Conservation (phyloP, 2,113 vertebrate genomes). For the Sebastes schlegelii region DNA sequence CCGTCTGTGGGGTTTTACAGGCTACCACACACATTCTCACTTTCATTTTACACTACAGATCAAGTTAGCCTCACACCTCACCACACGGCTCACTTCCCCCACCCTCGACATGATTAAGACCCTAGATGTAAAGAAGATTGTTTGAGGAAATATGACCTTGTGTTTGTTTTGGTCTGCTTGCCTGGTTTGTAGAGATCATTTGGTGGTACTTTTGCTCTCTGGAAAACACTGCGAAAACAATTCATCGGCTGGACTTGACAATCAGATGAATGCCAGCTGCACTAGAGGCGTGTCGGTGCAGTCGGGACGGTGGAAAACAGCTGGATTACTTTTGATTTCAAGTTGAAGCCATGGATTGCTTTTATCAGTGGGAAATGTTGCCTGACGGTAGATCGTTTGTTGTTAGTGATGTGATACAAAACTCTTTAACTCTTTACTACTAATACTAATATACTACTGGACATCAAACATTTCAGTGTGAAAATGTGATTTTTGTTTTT, state of each 20-base stretch:
- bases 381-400: constrained; percentile 66
- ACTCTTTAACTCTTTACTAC: constrained; percentile 24
- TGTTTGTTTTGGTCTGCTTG: constrained; percentile 74
- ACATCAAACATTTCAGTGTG: constrained; percentile 25
- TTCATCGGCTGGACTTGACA: constrained; percentile 62
- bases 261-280: constrained; percentile 31
- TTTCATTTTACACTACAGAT: constrained; percentile 26
- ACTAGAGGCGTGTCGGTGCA: neutral
- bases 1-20: neutral
- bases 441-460: constrained; percentile 52
- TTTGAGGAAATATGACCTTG: constrained; percentile 25
- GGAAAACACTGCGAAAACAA: constrained; percentile 64
- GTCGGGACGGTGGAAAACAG: constrained; percentile 2
- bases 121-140: neutral
- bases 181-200: constrained; percentile 68
- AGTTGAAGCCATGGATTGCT: constrained; percentile 60
- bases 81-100: constrained; percentile 21
- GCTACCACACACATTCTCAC: constrained; percentile 29
- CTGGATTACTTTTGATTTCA: constrained; percentile 59
- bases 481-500: constrained; percentile 23
- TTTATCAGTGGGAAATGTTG: constrained; percentile 67
- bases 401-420: constrained; percentile 60
- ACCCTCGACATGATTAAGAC: neutral
- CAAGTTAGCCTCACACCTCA: constrained; percentile 36
- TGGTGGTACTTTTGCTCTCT: constrained; percentile 55